Percentiles rank a stretch among this genome's conserved stretches.
Conservation (phyloP, 2,888 invertebrate genomes). For the Neocrepidodera transversa region DNA sequence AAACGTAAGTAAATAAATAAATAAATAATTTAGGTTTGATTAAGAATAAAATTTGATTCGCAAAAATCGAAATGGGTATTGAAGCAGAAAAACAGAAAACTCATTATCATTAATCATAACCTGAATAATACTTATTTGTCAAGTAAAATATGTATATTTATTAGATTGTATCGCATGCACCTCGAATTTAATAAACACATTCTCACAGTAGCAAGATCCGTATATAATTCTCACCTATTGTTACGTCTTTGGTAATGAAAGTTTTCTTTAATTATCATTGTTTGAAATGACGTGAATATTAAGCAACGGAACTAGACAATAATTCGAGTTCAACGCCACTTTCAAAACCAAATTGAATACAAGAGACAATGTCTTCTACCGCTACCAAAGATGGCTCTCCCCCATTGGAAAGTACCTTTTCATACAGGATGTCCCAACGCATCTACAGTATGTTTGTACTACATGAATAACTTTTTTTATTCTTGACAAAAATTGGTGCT, state of each 20-base stretch:
- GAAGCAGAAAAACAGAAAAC: too few relatives aligned
- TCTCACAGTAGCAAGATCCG: slow-evolving; percentile 1
- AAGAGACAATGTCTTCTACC: slow-evolving; percentile 9
- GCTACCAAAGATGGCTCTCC: too few relatives aligned
- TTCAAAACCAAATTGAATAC: slow-evolving; percentile 15
- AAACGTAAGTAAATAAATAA: too few relatives aligned
- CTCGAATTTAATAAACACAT: neutral
- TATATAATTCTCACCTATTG: slow-evolving; percentile 21
- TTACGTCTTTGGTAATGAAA: slow-evolving; percentile 35
- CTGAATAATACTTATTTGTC: slow-evolving; percentile 1
- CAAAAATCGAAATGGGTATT: too few relatives aligned
- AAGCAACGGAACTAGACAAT: slow-evolving; percentile 25
- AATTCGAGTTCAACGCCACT: slow-evolving; percentile 28
- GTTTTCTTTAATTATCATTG: slow-evolving; percentile 27
- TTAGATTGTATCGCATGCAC: slow-evolving; percentile 1
- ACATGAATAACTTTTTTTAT: too few relatives aligned
- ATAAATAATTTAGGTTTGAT: too few relatives aligned
- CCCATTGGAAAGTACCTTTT: too few relatives aligned
- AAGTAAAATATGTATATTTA: slow-evolving; percentile 1
- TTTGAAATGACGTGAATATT: slow-evolving; percentile 25
- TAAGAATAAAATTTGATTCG: too few relatives aligned
- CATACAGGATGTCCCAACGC: too few relatives aligned
- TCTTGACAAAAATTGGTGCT: too few relatives aligned
- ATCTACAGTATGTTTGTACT: too few relatives aligned
- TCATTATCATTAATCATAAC: neutral